Evolutionary conservation across 2,113 vertebrate species (phyloP).

Genomic region (Orycteropus afer): DNA sequence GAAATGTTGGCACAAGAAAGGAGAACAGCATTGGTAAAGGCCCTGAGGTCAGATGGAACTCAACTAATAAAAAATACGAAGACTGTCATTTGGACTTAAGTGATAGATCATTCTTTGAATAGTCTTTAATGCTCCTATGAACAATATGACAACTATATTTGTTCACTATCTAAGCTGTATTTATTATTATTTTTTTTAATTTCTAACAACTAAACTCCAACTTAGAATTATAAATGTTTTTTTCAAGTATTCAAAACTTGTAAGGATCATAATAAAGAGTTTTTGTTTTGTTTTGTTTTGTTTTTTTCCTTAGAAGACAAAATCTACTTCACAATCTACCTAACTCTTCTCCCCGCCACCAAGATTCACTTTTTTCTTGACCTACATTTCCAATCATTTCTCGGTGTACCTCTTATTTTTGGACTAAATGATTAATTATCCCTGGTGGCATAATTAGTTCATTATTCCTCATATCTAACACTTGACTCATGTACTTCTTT

Average conservation of each 20-base stretch:
- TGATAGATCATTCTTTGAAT: not conserved
- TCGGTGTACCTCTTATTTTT: not conserved
- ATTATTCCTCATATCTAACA: not conserved
- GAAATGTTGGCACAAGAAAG: not conserved
- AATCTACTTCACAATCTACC: not conserved
- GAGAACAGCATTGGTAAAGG: no score
- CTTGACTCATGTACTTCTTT: not conserved
- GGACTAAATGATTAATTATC: not conserved
- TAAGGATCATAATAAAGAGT: not conserved
- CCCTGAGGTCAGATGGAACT: not conserved
- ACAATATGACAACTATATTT: not conserved
- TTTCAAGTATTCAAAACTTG: not conserved
- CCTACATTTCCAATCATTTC: not conserved
- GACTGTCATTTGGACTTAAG: not conserved
- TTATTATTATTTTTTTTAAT: not conserved
- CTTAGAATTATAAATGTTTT: not conserved
- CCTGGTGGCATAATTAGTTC: no score
- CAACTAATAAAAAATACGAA: not conserved
- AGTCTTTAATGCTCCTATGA: not conserved
- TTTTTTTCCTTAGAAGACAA: not conserved
- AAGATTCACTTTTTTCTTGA: not conserved
- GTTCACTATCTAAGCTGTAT: not conserved
- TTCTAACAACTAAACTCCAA: not conserved
- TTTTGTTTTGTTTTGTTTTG: no score
- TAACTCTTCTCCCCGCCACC: not conserved